These are phyloP conservation scores for Misgurnus anguillicaudatus DNA, from an alignment of 2,113 vertebrate species.

Conservation along the genomic window DNA sequence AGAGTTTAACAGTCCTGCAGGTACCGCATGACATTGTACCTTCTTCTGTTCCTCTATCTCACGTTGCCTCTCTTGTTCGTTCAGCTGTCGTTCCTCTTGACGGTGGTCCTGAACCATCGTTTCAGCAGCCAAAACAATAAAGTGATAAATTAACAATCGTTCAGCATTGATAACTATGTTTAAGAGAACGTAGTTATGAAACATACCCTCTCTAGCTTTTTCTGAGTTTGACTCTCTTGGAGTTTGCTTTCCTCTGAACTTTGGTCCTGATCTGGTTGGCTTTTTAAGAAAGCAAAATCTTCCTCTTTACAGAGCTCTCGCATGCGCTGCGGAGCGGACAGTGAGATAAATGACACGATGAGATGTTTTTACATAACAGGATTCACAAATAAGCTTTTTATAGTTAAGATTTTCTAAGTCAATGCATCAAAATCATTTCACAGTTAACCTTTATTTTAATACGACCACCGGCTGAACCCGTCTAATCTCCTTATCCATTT, in stretches of 20 bases:
- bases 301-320: conserved; percentile 74
- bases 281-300: conserved; percentile 68
- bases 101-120: conserved; percentile 51
- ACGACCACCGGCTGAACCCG: too few relatives aligned
- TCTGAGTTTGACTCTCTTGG: conserved; percentile 41
- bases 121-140: neutral
- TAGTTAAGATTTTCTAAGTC: too few relatives aligned
- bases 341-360: neutral
- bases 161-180: neutral
- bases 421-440: too few relatives aligned
- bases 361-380: neutral
- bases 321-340: conserved; percentile 65
- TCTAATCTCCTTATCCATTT: too few relatives aligned
- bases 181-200: neutral
- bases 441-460: too few relatives aligned
- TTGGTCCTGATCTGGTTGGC: neutral
- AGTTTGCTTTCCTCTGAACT: neutral
- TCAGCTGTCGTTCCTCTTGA: conserved; percentile 58
- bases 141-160: neutral
- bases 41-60: conserved; percentile 61
- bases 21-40: conserved; percentile 7
- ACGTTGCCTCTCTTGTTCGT: conserved; percentile 62
- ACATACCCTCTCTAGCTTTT: conserved; percentile 60
- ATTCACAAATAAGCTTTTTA: too few relatives aligned
- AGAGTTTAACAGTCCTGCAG: neutral